Base-by-base conservation (phyloP, 2,888 invertebrate genomes). In the Drosophila neotestacea region DNA sequence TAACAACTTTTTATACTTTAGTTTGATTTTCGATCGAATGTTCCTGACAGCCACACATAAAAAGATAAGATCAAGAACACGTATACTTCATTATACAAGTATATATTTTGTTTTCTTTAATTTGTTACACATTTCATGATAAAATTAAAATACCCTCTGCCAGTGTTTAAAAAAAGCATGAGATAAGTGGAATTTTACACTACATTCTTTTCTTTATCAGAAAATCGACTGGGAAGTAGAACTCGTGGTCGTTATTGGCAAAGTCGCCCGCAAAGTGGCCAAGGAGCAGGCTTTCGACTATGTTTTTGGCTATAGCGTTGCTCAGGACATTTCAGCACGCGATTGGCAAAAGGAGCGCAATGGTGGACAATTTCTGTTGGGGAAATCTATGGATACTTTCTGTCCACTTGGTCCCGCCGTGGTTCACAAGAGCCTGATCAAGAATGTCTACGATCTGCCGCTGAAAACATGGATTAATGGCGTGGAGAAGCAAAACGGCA, bases 201-300 rank as follows among this genome's bases (percentile, higher is more conserved):
- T 11, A 22, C 42, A 42, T 46, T 36, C 4, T 28, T 44, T 44
- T 59, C 85, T 91, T 92, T 36, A 46, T 4, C 92, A 97, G 97
- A 95, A 95, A 93, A 94, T 97, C 0, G 97, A 97, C 90, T 97
- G 96, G 96, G 98, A 98, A 92, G 97, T 97, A 0, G 98, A 98
- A 90, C 90, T 98, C 38, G 97, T 75, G 6, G 84, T 84, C 9
- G 86, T 86, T 59, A 86, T 86, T 77, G 85, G 97, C 16, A 96
- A 95, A 91, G 93, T 93, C 77, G 96, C 96, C 0, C 95, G 95
- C 81, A 93, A 94, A 56, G 94, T 98, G 38, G 93, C 94, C 67
- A 94, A 94, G 22, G 94, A 94, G 4, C 94, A 96, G 46, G 97
- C 96, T 0, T 94, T 95, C 82, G 94, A 96, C 55, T 95, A 96